Evolutionary conservation across 2,113 vertebrate genomes (phyloP), one percentile per base, ranked within the genome.

Genomic region (Tragelaphus buxtoni): DNA sequence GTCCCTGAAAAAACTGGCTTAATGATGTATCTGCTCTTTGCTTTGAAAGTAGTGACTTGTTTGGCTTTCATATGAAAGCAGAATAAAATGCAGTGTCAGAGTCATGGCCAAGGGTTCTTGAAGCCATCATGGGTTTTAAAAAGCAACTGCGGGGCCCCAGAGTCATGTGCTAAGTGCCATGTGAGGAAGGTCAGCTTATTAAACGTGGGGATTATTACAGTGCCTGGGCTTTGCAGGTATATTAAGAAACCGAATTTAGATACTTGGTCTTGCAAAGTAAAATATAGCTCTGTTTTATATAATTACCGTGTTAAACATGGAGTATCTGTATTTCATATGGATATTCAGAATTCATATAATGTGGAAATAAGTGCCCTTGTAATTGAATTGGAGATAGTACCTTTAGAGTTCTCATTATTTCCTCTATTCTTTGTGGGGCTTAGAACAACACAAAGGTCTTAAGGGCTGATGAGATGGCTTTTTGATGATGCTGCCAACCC

Each of bases 31-130:
- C 28, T 87, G 45, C 30, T 28, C 28, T 26, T 87, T 2, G 4
- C 42, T 90, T 80, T 87, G 49, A 88, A 94, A 65, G 86, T 5
- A 61, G 65, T 16, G 32, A 63, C 51, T 91, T 63, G 22, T 53
- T 93, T 91, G 74, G 42, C 83, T 90, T 87, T 89, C 65, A 42
- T 53, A n/a, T 53, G 76, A 90, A 69, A 92, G 80, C 74, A 90
- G 32, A 84, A 84, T 51, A 77, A 77, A 74, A 88, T 61, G 35
- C 24, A 63, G 10, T 22, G 26, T 84, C 51, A n/a, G 55, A 88
- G 58, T 53, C n/a, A 8, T 1, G 26, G 58, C n/a, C 65, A 61
- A 39, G n/a, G 60, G 35, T n/a, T 39, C 30, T 63, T 85, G 24
- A 22, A 83, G 32, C 63, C 39, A 28, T 56, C 17, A 3, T 26